Evolutionary conservation across 2,888 invertebrate species (phyloP).

Genomic region (Aphelenchoides bicaudatus): DNA sequence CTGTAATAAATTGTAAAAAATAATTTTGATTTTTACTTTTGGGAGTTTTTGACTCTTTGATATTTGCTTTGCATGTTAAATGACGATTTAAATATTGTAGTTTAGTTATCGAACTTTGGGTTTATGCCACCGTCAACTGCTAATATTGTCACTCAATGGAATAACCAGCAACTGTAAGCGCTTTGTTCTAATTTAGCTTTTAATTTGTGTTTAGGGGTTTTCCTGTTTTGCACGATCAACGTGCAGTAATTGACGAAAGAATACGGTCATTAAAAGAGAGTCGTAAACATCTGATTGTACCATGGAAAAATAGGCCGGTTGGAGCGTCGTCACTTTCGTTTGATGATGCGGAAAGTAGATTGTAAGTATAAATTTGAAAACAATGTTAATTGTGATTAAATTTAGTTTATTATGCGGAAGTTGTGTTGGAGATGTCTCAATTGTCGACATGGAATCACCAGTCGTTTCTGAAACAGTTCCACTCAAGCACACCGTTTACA

Average conservation of each 20-base stretch:
- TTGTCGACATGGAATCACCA: slow-evolving; percentile 28
- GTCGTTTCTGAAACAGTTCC: neutral
- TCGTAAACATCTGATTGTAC: slow-evolving; percentile 18
- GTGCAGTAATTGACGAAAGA: slow-evolving; percentile 18
- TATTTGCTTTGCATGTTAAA: too few species aligned
- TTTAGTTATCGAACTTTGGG: too few species aligned
- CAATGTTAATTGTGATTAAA: neutral
- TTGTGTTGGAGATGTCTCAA: slow-evolving; percentile 25
- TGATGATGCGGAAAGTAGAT: slow-evolving; percentile 29
- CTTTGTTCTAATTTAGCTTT: neutral
- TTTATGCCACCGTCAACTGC: too few species aligned
- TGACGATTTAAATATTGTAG: too few species aligned
- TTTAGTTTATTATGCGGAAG: slow-evolving; percentile 31
- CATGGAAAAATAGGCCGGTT: slow-evolving; percentile 14
- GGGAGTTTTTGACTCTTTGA: too few species aligned
- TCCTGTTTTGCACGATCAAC: neutral
- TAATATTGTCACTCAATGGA: too few species aligned
- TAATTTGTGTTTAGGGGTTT: neutral
- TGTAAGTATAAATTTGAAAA: slow-evolving; percentile 16
- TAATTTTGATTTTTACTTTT: too few species aligned
- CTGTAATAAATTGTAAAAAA: too few species aligned
- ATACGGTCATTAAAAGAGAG: slow-evolving; percentile 17
- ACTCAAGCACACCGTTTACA: slow-evolving; percentile 1
- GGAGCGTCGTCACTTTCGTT: slow-evolving; percentile 27
- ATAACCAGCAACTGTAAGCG: slow-evolving; percentile 3